A percentile compares a stretch with the other conserved stretches of the same genome.
Conservation (phyloP, 2,888 invertebrate species). For the Sphecodes monilicornis region DNA sequence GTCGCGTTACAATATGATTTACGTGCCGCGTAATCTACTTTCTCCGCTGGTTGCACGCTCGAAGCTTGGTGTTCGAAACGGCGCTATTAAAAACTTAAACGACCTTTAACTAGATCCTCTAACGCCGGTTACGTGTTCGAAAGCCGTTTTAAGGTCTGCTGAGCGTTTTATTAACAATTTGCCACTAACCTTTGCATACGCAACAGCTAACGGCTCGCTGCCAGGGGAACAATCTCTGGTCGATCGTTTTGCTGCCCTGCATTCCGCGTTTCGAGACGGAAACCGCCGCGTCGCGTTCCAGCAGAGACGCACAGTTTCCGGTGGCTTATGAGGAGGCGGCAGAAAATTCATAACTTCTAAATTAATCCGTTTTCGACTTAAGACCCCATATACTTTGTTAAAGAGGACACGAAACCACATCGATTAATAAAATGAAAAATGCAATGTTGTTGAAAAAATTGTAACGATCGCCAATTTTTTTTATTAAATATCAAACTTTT, state of each 20-base stretch:
- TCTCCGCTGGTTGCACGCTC: slow-evolving; percentile 1
- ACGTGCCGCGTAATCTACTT: slow-evolving; percentile 25
- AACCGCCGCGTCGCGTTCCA: not conserved
- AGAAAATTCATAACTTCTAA: no score
- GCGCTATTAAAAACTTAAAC: slow-evolving; percentile 35
- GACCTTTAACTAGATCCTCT: slow-evolving; percentile 31
- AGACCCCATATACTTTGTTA: no score
- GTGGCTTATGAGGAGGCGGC: no score
- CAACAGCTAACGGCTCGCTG: not conserved
- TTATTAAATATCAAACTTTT: no score
- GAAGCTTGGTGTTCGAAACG: not conserved
- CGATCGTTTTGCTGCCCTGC: not conserved
- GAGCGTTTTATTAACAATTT: slow-evolving; percentile 30
- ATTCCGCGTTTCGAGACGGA: not conserved
- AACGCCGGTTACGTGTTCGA: slow-evolving; percentile 20
- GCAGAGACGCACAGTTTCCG: no score
- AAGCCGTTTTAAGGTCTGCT: slow-evolving; percentile 12
- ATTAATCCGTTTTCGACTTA: no score
- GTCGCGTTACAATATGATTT: slow-evolving; percentile 18
- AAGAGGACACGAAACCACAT: no score
- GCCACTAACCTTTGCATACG: slow-evolving; percentile 7
- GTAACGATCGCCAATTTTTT: no score
- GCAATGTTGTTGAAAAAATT: no score
- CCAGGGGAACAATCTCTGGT: not conserved
- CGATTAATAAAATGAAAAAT: no score